Percentiles rank a stretch among this genome's conserved stretches.
phyloP scores from a whole-genome alignment of 2,797 vertebrate species.

The Pantherophis alleghaniensis region DNA sequence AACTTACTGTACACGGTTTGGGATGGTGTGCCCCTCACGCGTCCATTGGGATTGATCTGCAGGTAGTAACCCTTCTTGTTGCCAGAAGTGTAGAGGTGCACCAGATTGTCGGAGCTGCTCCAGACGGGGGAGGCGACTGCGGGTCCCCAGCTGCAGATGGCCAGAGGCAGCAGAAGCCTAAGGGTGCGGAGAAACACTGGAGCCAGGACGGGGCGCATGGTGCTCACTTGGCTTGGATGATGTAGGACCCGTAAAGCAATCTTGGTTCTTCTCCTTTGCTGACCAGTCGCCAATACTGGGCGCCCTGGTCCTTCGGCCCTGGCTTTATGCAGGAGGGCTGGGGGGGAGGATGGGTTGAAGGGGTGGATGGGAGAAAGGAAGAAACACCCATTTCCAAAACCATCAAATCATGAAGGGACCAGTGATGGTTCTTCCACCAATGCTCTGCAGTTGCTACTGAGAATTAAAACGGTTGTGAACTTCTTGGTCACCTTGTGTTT shows the following conservation, averaged over 20 bases:
- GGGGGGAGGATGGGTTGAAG: slow-evolving; percentile 72
- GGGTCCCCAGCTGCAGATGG: slow-evolving; percentile 67
- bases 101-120: slow-evolving; percentile 80
- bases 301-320: slow-evolving; percentile 60
- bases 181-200: slow-evolving; percentile 14
- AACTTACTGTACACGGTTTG: slow-evolving; percentile 82
- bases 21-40: slow-evolving; percentile 61
- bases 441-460: too few species aligned
- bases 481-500: too few species aligned
- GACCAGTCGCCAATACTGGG: slow-evolving; percentile 38
- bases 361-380: background rate
- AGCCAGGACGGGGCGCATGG: slow-evolving; percentile 8
- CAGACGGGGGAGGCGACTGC: slow-evolving; percentile 75
- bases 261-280: background rate
- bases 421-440: too few species aligned
- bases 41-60: slow-evolving; percentile 76
- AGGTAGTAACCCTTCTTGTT: slow-evolving; percentile 83
- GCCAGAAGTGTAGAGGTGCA: slow-evolving; percentile 89
- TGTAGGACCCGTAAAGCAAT: slow-evolving; percentile 45
- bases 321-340: slow-evolving; percentile 73
- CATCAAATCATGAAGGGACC: too few species aligned
- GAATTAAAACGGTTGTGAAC: too few species aligned
- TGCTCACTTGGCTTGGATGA: background rate
- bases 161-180: slow-evolving; percentile 44
- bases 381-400: slow-evolving; percentile 60